Evolutionary conservation across 2,888 invertebrate species (phyloP).

Genomic region (Acleris sparsana): DNA sequence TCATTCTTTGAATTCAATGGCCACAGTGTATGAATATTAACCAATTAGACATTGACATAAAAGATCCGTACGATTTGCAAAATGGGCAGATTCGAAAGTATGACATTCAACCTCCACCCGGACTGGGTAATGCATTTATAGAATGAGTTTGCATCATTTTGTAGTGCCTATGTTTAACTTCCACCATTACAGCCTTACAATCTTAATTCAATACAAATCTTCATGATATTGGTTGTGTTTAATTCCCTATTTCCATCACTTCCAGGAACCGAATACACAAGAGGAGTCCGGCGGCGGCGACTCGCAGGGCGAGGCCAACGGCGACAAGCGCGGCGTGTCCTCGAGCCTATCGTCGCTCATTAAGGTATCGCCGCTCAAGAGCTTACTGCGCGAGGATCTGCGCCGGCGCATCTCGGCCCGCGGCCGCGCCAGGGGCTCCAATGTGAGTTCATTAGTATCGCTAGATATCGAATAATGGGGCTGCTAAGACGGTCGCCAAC

Average conservation of each 20-base stretch:
- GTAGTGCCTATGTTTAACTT: no score
- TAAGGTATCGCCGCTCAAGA: constrained; percentile 93
- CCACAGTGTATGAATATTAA: no score
- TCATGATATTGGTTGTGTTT: not conserved
- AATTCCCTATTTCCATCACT: constrained; percentile 13
- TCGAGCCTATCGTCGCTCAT: constrained; percentile 90
- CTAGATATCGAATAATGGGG: not conserved
- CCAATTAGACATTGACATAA: no score
- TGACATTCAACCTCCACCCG: no score
- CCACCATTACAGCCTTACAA: no score
- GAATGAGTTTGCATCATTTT: no score
- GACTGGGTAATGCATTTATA: no score
- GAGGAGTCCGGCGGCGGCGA: constrained; percentile 64
- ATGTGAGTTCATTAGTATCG: constrained; percentile 59
- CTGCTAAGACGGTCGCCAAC: not conserved
- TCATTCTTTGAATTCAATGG: no score
- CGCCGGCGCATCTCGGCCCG: constrained; percentile 90
- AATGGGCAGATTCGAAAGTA: no score
- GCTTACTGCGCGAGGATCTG: constrained; percentile 91
- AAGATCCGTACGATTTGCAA: no score
- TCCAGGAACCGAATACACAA: constrained; percentile 66
- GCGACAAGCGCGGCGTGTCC: constrained; percentile 80
- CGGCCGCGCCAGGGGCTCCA: constrained; percentile 82
- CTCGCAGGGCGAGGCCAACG: constrained; percentile 63
- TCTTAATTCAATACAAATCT: not conserved